phyloP scores from a whole-genome alignment of 2,888 invertebrate genomes.

The Thera obeliscata region DNA sequence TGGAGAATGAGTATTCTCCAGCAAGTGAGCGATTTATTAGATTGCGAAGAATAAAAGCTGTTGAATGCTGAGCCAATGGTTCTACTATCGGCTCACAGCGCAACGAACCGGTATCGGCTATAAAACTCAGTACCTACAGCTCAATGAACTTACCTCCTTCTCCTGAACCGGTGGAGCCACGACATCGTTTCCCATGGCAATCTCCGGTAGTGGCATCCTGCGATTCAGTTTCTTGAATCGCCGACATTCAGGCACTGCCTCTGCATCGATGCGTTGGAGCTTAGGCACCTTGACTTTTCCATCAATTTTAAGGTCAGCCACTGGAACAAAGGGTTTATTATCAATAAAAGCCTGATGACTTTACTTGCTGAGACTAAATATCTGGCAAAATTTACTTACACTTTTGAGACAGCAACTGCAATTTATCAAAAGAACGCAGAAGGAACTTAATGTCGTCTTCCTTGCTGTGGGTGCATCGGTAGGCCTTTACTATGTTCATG shows the following conservation, averaged over 20 bases:
- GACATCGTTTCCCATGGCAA: neutral
- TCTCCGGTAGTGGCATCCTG: neutral
- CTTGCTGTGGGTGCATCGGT: constrained; percentile 2
- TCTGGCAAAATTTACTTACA: neutral
- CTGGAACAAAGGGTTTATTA: neutral
- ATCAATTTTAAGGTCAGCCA: neutral
- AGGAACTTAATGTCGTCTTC: constrained; percentile 4
- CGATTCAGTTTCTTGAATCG: neutral
- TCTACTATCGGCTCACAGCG: no score
- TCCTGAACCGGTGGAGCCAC: neutral
- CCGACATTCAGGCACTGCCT: neutral
- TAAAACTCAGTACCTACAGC: neutral
- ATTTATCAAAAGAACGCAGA: neutral
- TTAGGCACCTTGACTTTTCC: neutral
- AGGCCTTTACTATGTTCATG: neutral
- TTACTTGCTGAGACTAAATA: neutral
- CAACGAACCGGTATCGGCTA: no score
- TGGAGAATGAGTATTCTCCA: no score
- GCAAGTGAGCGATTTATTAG: no score
- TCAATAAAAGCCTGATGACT: neutral
- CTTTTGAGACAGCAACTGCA: neutral
- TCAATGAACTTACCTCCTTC: neutral
- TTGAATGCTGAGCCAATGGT: no score
- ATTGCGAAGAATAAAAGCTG: no score
- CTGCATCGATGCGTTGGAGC: neutral